Base-by-base conservation (phyloP, 2,113 vertebrate species). In the Spheniscus mendiculus region DNA sequence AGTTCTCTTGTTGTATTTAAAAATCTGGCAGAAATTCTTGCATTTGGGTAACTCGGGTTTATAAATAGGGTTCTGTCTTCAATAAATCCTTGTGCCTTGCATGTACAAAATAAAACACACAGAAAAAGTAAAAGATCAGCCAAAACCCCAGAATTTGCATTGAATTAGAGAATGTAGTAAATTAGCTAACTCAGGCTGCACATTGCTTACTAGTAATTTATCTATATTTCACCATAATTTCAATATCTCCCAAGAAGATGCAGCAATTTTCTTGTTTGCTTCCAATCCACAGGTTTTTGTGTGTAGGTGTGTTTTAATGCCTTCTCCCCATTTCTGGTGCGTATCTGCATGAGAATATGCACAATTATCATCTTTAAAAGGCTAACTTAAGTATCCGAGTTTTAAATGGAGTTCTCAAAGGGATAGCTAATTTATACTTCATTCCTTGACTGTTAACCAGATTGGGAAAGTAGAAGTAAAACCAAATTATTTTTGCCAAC, bases 221-320 rank as follows among this genome's bases (percentile, higher is more conserved):
- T 72, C 70, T 63, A 3, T 44, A 67, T 29, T 19, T 78, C 62
- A 40, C 42, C 50, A 70, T 70, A 62, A 94, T 86, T 96, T 85
- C 78, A 80, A 2, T 47, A 55, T 83, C 92, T 74, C 62, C 84
- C 45, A 70, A 69, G 83, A 74, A 95, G 26, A 91, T 44, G 23
- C 17, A 83, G 79, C 66, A 93, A 95, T 97, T 94, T 94, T 93
- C 83, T 62, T 97, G 85, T 97, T 96, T 97, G 71, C 90, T 94
- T 94, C 79, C 42, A 89, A 71, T 71, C 66, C 67, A 91, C 58
- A 3, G 58, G 63, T 92, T 97, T 96, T 80, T 59, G 26, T 83
- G 91, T 93, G 96, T 96, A 96, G 96, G 96, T 96, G 96, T 95
- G 32, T 94, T 97, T 96, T 97, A 97, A 92, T 94, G 90, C 55